Conservation (phyloP, 2,113 vertebrate genomes). For the Larimichthys polyactis region DNA sequence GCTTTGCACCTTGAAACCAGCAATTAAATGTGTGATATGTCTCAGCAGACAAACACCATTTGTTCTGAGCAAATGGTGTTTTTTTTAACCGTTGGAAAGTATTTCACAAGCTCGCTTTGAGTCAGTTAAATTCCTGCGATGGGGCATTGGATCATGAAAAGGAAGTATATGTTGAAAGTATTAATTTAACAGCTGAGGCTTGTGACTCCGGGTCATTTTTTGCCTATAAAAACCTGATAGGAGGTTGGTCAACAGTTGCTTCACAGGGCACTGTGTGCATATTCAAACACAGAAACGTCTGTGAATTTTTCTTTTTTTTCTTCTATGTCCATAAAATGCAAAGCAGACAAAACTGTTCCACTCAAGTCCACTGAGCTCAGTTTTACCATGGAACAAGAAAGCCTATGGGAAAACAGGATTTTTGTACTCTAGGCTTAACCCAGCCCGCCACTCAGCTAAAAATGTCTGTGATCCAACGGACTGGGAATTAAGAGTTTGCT, state of each 20-base stretch:
- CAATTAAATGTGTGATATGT: not conserved
- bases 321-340: slow-evolving; percentile 42
- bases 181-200: not conserved
- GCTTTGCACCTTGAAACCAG: not conserved
- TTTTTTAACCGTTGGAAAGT: not conserved
- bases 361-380: slow-evolving; percentile 15
- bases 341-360: slow-evolving; percentile 27
- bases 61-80: not conserved
- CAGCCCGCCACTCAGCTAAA: slow-evolving; percentile 4
- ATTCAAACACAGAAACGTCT: slow-evolving; percentile 10
- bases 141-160: not conserved
- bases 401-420: slow-evolving; percentile 4
- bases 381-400: slow-evolving; percentile 55
- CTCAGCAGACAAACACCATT: not conserved
- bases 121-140: too few relatives aligned
- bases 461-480: slow-evolving; percentile 11
- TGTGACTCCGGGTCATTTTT: not conserved
- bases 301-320: too few relatives aligned
- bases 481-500: slow-evolving; percentile 10
- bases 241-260: too few relatives aligned
- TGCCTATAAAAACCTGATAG: not conserved
- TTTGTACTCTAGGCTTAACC: slow-evolving; percentile 14
- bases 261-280: not conserved
- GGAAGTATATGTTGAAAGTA: not conserved
- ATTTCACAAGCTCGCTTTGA: not conserved